These are phyloP conservation scores for Bombus pascuorum DNA, from an alignment of 1,140 invertebrate genomes.

Conservation along the genomic window DNA sequence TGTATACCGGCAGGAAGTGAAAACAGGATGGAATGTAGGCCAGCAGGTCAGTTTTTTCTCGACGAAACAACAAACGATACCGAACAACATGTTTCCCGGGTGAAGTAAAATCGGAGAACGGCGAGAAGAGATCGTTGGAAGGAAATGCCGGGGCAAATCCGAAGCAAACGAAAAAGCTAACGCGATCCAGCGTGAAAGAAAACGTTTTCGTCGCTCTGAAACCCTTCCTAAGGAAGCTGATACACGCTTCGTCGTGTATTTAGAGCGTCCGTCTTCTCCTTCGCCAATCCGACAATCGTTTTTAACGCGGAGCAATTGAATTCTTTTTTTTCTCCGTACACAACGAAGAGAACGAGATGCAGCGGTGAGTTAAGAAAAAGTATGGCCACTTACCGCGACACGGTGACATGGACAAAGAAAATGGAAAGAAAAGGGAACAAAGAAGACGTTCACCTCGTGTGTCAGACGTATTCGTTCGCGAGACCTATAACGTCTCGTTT, in stretches of 20 bases:
- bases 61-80: constrained; percentile 37
- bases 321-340: too few species aligned
- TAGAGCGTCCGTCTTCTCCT: background rate
- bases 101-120: constrained; percentile 13
- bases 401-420: background rate
- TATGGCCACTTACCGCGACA: background rate
- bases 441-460: constrained; percentile 44
- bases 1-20: constrained; percentile 46
- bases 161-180: background rate
- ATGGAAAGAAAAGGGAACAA: background rate
- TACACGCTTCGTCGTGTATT: background rate
- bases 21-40: constrained; percentile 58
- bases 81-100: background rate
- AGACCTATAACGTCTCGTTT: constrained; percentile 73
- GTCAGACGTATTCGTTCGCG: constrained; percentile 31
- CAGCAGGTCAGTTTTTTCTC: constrained; percentile 42
- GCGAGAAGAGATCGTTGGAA: background rate
- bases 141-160: constrained; percentile 6
- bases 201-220: background rate
- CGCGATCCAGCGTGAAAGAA: background rate
- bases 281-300: fast-evolving
- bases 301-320: too few species aligned
- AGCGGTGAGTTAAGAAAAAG: background rate
- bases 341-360: background rate
- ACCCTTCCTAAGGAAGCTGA: background rate